These are phyloP conservation scores for Leuciscus waleckii DNA, from an alignment of 2,797 vertebrate genomes.

Conservation along the genomic window DNA sequence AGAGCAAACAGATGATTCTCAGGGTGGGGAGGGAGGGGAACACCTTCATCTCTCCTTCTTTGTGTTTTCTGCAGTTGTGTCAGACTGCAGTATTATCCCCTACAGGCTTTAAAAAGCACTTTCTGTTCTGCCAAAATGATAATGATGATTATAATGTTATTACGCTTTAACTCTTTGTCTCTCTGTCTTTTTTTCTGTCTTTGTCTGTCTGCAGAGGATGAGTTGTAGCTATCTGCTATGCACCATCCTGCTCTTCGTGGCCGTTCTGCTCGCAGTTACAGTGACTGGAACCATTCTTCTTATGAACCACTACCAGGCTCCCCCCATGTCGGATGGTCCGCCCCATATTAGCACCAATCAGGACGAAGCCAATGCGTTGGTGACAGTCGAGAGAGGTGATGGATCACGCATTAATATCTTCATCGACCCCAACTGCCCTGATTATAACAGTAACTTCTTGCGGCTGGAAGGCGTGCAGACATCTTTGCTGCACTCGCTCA, in stretches of 20 bases:
- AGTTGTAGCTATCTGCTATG: slow-evolving; percentile 93
- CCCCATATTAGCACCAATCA: slow-evolving; percentile 93
- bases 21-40: slow-evolving; percentile 8
- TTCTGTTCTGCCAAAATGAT: slow-evolving; percentile 62
- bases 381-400: slow-evolving; percentile 92
- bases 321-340: slow-evolving; percentile 85
- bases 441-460: slow-evolving; percentile 85
- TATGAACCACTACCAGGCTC: slow-evolving; percentile 91
- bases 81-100: slow-evolving; percentile 47
- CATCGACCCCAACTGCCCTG: slow-evolving; percentile 96
- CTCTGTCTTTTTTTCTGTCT: slow-evolving; percentile 36
- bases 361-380: slow-evolving; percentile 91
- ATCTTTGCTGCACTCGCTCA: slow-evolving; percentile 86
- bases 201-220: slow-evolving; percentile 82
- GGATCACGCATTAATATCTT: slow-evolving; percentile 96
- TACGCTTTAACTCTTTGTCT: slow-evolving; percentile 26
- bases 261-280: slow-evolving; percentile 89
- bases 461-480: slow-evolving; percentile 91
- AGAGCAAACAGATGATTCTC: neutral
- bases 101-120: slow-evolving; percentile 49
- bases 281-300: slow-evolving; percentile 93
- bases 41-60: slow-evolving; percentile 38
- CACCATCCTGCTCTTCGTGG: slow-evolving; percentile 92
- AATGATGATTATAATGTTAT: slow-evolving; percentile 64
- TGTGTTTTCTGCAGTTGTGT: slow-evolving; percentile 34